phyloP scores from a whole-genome alignment of 2,888 invertebrate genomes.

The Dryadula phaetusa region DNA sequence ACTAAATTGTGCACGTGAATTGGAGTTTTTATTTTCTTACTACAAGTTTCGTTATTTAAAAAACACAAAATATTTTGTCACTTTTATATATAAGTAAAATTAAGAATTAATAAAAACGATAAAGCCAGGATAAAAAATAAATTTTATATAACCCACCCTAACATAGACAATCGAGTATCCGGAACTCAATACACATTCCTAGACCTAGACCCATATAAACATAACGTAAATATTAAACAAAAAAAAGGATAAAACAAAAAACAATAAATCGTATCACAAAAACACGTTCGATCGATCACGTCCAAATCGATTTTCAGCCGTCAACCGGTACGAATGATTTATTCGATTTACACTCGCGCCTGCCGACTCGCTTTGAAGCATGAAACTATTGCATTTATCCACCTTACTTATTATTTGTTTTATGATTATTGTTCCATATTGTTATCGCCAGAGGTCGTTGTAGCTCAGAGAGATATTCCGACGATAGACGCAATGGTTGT shows the following conservation, averaged over 20 bases:
- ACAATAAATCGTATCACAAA: constrained; percentile 43
- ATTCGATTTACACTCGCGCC: constrained; percentile 65
- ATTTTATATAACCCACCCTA: constrained; percentile 11
- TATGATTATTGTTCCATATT: constrained; percentile 22
- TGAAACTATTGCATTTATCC: constrained; percentile 40
- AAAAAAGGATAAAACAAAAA: constrained; percentile 28
- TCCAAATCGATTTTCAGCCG: constrained; percentile 74
- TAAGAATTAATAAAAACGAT: too few species aligned
- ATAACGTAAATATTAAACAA: constrained; percentile 14
- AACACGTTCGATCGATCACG: constrained; percentile 55
- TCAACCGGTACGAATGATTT: constrained; percentile 71
- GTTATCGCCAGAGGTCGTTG: background rate
- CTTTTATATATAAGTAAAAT: background rate
- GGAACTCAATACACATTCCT: constrained; percentile 2
- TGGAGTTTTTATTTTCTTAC: too few species aligned
- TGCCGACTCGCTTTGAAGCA: constrained; percentile 52
- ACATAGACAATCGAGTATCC: background rate
- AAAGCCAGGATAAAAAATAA: too few species aligned
- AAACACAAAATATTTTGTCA: background rate
- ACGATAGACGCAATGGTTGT: too few species aligned
- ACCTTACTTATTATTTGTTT: constrained; percentile 31
- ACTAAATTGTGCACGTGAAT: too few species aligned
- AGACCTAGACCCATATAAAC: too few species aligned
- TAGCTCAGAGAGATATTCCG: too few species aligned
- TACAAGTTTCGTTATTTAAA: too few species aligned